Conservation (phyloP, 2,113 vertebrate genomes). For the Rafetus swinhoei region DNA sequence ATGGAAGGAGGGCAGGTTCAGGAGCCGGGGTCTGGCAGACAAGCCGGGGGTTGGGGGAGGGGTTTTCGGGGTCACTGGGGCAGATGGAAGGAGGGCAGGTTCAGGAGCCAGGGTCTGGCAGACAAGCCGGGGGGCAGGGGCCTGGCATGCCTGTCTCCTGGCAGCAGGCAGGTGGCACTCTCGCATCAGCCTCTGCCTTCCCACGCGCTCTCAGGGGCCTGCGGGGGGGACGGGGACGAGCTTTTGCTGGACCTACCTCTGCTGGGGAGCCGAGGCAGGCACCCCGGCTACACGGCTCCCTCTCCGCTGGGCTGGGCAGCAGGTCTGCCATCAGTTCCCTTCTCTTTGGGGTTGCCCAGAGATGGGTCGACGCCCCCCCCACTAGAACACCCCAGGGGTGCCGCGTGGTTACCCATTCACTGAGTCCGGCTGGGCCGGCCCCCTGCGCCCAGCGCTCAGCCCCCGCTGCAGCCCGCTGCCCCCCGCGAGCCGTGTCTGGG, state of each 20-base stretch:
- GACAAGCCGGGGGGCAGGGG: neutral
- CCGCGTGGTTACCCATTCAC: too few species aligned
- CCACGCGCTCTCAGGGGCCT: neutral
- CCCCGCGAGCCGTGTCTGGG: neutral
- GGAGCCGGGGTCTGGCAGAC: too few species aligned
- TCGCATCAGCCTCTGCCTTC: neutral
- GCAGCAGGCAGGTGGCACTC: neutral
- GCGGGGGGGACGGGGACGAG: too few species aligned
- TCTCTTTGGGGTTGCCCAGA: neutral
- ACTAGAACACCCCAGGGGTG: too few species aligned
- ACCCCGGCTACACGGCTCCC: too few species aligned
- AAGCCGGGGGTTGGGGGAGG: too few species aligned
- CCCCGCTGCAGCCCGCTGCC: neutral
- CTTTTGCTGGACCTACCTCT: too few species aligned
- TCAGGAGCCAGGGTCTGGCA: neutral
- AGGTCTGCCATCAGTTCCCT: neutral
- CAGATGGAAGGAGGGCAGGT: neutral
- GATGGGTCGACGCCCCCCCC: too few species aligned
- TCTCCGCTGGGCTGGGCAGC: too few species aligned
- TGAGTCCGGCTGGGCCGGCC: neutral
- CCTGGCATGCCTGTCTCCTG: neutral
- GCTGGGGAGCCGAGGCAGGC: too few species aligned
- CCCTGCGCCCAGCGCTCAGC: rapidly evolving
- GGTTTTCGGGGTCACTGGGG: neutral
- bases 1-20: too few species aligned